Evolutionary conservation across 1,140 invertebrate genomes (phyloP), one percentile per base, ranked within the genome.

Genomic region (Drepana arcuata): DNA sequence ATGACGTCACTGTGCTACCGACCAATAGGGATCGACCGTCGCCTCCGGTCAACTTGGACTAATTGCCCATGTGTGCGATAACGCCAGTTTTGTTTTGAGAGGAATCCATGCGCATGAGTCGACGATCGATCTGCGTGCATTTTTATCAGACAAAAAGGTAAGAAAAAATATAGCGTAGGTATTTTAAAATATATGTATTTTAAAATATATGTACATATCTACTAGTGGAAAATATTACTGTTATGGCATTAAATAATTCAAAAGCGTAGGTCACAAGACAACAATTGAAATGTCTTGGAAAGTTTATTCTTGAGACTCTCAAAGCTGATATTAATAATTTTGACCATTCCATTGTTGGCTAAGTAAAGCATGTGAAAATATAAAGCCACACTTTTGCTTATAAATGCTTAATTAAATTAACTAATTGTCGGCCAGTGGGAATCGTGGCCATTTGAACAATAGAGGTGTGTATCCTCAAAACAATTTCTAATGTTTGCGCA

Each of bases 11-110:
- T 10, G 27, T 42, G 45, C 52, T 57, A 59, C 36, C 68, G 61
- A 62, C 77, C 72, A 81, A 81, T 81, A 49, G 42, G 46, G 48
- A 32, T 50, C 38, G 52, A 38, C 64, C 69, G 65, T 78, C 71
- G 73, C 71, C 75, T 75, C 63, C 72, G 77, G 74, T 81, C 77
- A 81, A 74, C 72, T 79, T 70, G 70, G 65, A 70, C 72, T 81
- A 81, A 81, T 81, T 81, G 77, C 70, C 71, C 66, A 72, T 82
- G 77, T 82, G 77, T 82, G 77, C 72, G 62, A 72, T 74, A 79
- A 77, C 69, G 56, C 54, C 68, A 61, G 58, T 57, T 62, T 63
- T 62, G 58, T 57, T 62, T 63, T 62, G 53, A 69, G 67, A 67
- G 61, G 70, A 77, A 66, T 59, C 54, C 50, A 62, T 71, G 71